Conservation (phyloP, 2,113 vertebrate genomes). For the Fulmarus glacialis region DNA sequence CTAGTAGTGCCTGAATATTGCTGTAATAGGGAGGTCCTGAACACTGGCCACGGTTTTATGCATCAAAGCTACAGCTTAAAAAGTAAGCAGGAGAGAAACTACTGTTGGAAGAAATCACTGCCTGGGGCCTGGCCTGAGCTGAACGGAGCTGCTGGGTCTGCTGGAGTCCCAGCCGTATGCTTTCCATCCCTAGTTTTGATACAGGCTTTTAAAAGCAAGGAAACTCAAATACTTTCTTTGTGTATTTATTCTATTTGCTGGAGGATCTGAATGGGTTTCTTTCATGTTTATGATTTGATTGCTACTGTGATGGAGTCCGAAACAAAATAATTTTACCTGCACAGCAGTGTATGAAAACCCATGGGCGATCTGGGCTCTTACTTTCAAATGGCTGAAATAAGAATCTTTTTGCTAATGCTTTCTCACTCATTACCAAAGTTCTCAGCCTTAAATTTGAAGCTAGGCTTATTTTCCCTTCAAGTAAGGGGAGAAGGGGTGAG, state of each 20-base stretch:
- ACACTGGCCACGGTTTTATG: neutral
- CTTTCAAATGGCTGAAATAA: neutral
- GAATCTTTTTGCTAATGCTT: neutral
- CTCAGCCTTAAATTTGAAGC: neutral
- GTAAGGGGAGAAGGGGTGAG: neutral
- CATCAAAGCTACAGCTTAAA: neutral
- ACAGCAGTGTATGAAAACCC: neutral
- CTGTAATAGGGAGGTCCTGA: neutral
- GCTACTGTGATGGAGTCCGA: neutral
- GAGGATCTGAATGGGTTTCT: neutral
- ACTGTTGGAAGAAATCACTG: neutral
- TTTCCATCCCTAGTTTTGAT: neutral
- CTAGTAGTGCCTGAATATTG: neutral
- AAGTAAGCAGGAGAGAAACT: neutral
- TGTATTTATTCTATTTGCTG: neutral
- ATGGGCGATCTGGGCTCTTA: neutral
- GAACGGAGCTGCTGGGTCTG: neutral
- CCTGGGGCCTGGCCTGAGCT: neutral
- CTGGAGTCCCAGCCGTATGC: fast-evolving
- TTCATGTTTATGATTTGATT: neutral
- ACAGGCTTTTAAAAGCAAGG: neutral
- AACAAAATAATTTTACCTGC: neutral
- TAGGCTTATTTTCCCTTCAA: neutral
- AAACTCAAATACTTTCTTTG: neutral
- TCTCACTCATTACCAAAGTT: neutral